phyloP scores from a whole-genome alignment of 2,888 invertebrate species.

The Lasioglossum villosulum region DNA sequence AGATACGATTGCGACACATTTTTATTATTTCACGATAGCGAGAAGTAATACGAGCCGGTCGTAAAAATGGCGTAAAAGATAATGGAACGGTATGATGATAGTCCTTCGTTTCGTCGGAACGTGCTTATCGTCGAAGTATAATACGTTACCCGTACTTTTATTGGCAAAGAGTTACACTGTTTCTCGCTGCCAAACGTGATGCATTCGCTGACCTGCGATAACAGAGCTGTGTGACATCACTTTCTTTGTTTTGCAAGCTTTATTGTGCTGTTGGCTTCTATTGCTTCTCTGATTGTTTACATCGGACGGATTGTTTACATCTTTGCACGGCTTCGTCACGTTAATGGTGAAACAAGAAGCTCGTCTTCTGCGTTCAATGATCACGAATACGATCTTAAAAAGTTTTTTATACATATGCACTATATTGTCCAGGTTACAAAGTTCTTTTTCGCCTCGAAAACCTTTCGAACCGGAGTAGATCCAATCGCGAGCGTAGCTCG shows the following conservation, averaged over 20 bases:
- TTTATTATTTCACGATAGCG: not conserved
- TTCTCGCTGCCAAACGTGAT: not conserved
- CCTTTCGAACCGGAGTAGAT: not conserved
- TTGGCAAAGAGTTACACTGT: too few species aligned
- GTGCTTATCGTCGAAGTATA: not conserved
- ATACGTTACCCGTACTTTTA: not conserved
- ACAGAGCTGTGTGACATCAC: not conserved
- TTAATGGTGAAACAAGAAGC: not conserved
- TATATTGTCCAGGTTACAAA: not conserved
- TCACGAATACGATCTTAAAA: not conserved
- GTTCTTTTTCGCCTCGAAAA: not conserved
- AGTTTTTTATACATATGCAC: not conserved
- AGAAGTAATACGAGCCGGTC: not conserved
- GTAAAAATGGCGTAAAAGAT: not conserved
- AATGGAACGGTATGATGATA: not conserved
- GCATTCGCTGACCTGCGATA: constrained; percentile 5
- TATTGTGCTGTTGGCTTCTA: not conserved
- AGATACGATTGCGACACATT: not conserved
- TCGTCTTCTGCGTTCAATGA: too few species aligned
- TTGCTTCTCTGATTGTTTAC: not conserved
- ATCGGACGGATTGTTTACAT: not conserved
- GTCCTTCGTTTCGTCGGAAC: too few species aligned
- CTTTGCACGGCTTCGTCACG: not conserved
- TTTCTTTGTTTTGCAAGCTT: not conserved
- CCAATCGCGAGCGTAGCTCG: constrained; percentile 18